Base-by-base conservation (phyloP, 2,888 invertebrate species). In the Pycnomerus fuliginosus region DNA sequence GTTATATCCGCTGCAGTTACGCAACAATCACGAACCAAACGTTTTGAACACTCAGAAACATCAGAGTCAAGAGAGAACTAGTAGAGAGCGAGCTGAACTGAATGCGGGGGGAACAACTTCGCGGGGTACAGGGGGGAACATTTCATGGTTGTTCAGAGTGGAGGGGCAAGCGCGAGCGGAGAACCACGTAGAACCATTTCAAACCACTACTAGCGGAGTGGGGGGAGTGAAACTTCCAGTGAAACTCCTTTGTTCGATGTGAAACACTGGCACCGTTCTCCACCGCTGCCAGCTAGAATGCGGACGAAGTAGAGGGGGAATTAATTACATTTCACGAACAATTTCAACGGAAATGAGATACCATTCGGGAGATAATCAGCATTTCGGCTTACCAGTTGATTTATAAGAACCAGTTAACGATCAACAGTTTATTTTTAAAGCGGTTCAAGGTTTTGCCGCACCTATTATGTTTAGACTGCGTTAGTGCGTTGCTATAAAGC, bases 291-390 rank as follows among this genome's bases (percentile, higher is more conserved):
- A 49, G 44, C 34, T n/a, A n/a, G n/a, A n/a, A 43, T 41, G 43
- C 28, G 53, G 62, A 65, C 61, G 61, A 65, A 64, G 54, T 64
- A 59, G 65, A 74, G 42, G 39, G 48, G 46, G 31, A 33, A 39
- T 44, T 54, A 43, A 56, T 48, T 46, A 31, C 30, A 53, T 45
- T 52, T 48, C 50, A 45, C 54, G 53, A 53, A 50, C 46, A 53
- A 49, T 28, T 48, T 39, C 46, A 52, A 55, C 50, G 53, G 55
- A 56, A 52, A 54, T 50, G 46, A 50, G 52, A 49, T 51, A 50
- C 39, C 39, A 31, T 28, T 14, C 20, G 41, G 32, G 35, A 8
- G 42, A 42, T 33, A 25, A 33, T 31, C 39, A 17, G 28, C 27
- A 31, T 25, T 16, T 24, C 15, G 34, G 29, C 28, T 22, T 41